Evolutionary conservation across 2,797 vertebrate genomes (phyloP).

Genomic region (Monodelphis domestica): DNA sequence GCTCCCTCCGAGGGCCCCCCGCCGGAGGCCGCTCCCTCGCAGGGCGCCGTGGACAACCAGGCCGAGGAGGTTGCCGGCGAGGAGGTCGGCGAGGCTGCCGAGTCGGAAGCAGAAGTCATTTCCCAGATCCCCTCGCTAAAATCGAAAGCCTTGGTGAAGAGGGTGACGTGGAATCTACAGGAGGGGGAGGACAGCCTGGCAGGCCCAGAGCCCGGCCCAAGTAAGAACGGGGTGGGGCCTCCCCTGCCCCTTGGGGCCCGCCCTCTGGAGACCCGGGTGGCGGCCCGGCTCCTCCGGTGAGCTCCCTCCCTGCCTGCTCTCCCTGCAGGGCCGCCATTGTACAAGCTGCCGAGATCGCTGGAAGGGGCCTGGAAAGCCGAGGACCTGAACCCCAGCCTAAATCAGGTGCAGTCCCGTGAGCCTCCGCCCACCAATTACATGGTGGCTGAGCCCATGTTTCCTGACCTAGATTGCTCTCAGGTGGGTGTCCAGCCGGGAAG

Average conservation of each 20-base stretch:
- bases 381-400: conserved; percentile 77
- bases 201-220: conserved; percentile 58
- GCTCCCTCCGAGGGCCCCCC: conserved; percentile 53
- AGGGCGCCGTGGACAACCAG: conserved; percentile 22
- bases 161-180: conserved; percentile 98
- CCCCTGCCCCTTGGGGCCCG: too few species aligned
- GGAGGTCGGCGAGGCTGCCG: conserved; percentile 62
- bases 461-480: conserved; percentile 81
- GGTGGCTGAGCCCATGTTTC: conserved; percentile 84
- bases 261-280: too few species aligned
- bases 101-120: conserved; percentile 78
- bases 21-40: conserved; percentile 51
- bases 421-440: conserved; percentile 80
- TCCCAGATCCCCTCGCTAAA: conserved; percentile 81
- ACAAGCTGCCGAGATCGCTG: conserved; percentile 89
- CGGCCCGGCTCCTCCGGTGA: background rate
- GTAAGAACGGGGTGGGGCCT: conserved; percentile 82
- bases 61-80: background rate
- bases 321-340: conserved; percentile 87
- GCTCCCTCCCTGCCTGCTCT: conserved; percentile 33
- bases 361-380: conserved; percentile 89
- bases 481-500: conserved; percentile 78
- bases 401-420: conserved; percentile 85
- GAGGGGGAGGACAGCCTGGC: conserved; percentile 82
- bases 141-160: conserved; percentile 91